A percentile compares a stretch with the other conserved stretches of the same genome.
Conservation (phyloP, 2,797 vertebrate genomes). For the Lycodopsis pacificus region DNA sequence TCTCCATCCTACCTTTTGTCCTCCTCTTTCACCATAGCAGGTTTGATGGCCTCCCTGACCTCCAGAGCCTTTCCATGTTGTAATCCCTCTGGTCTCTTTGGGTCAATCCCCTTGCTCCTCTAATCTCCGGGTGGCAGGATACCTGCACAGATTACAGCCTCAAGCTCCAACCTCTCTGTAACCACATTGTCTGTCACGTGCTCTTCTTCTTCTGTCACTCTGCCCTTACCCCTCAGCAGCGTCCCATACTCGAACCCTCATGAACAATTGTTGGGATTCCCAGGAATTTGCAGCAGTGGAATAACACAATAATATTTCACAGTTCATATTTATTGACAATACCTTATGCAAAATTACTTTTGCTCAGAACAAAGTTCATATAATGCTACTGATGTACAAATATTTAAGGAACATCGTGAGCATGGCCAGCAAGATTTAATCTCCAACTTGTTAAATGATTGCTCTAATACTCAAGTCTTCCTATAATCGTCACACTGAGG, state of each 20-base stretch:
- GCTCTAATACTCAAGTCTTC: not conserved
- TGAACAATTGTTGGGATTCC: not conserved
- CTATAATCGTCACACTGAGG: too few relatives aligned
- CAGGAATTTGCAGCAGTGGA: not conserved
- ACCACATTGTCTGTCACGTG: conserved; percentile 13
- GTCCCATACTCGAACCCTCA: not conserved
- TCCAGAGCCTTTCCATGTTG: conserved; percentile 52
- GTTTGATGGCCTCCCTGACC: conserved; percentile 54
- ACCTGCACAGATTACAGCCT: conserved; percentile 68
- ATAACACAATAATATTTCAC: not conserved
- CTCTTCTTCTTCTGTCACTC: conserved; percentile 11
- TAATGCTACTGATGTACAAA: not conserved
- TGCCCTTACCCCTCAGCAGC: not conserved
- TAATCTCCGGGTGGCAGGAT: conserved; percentile 73
- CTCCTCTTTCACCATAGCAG: conserved; percentile 39
- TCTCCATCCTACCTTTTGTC: conserved; percentile 35
- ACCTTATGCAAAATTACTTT: not conserved
- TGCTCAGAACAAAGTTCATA: not conserved
- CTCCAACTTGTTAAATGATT: not conserved
- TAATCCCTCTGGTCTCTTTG: conserved; percentile 68
- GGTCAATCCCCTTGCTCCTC: conserved; percentile 69
- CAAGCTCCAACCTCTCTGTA: conserved; percentile 31
- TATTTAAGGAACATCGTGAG: not conserved
- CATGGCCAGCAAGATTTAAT: not conserved
- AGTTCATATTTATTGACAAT: not conserved